Conservation (phyloP, 2,888 invertebrate species). For the Dicroscelio sp. region DNA sequence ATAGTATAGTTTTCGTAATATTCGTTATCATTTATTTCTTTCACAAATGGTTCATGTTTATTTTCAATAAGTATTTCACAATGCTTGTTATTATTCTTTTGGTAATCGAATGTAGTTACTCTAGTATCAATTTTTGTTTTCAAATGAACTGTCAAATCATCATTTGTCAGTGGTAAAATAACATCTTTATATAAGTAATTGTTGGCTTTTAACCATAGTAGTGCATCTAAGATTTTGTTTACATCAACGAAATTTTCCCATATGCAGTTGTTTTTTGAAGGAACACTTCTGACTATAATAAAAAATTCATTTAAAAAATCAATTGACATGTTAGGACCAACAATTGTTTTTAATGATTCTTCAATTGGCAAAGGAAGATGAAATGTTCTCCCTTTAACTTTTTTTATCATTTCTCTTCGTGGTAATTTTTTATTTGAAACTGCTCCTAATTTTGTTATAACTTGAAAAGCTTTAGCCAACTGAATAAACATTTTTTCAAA, state of each 20-base stretch:
- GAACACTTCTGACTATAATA: slow-evolving; percentile 87
- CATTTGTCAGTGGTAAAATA: slow-evolving; percentile 74
- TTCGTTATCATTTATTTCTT: background rate
- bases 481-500: slow-evolving; percentile 86
- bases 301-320: slow-evolving; percentile 81
- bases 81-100: background rate
- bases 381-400: slow-evolving; percentile 83
- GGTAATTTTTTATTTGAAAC: slow-evolving; percentile 87
- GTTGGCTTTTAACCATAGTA: slow-evolving; percentile 85
- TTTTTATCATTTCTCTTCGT: slow-evolving; percentile 77
- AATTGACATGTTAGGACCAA: background rate
- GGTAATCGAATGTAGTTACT: background rate
- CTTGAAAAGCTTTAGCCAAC: slow-evolving; percentile 89
- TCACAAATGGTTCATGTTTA: background rate
- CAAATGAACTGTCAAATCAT: slow-evolving; percentile 20
- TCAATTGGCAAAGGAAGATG: slow-evolving; percentile 83
- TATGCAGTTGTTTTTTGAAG: slow-evolving; percentile 86
- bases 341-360: slow-evolving; percentile 83
- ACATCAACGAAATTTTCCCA: slow-evolving; percentile 43
- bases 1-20: slow-evolving; percentile 14
- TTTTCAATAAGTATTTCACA: background rate
- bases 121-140: background rate
- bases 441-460: slow-evolving; percentile 86
- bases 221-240: slow-evolving; percentile 64
- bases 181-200: slow-evolving; percentile 86